Conservation (phyloP, 2,888 invertebrate species). For the Nemotelus pantherinus region DNA sequence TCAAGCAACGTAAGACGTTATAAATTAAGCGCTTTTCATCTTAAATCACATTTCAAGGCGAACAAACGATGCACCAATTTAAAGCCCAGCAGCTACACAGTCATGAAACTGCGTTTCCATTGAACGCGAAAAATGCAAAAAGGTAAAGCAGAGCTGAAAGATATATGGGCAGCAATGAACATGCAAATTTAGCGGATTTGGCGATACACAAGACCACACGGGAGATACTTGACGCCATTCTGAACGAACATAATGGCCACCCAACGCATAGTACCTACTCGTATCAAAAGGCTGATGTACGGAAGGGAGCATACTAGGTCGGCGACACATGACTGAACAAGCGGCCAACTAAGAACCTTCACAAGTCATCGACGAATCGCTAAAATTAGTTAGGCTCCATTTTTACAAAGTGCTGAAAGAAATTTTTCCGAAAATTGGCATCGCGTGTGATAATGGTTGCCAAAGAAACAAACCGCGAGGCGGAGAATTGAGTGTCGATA, state of each 20-base stretch:
- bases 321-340: constrained; percentile 18
- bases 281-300: background rate
- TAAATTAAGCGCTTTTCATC: too few relatives aligned
- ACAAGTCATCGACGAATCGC: constrained; percentile 26
- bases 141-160: constrained; percentile 7
- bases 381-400: constrained; percentile 17
- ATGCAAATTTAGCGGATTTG: constrained; percentile 35
- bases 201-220: constrained; percentile 44
- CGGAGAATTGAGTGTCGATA: too few relatives aligned
- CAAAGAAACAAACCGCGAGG: too few relatives aligned
- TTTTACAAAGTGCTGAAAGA: constrained; percentile 39
- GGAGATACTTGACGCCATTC: constrained; percentile 35
- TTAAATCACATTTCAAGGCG: too few relatives aligned
- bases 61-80: background rate
- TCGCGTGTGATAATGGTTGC: background rate
- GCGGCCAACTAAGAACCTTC: background rate
- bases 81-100: background rate
- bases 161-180: constrained; percentile 32
- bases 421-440: constrained; percentile 33
- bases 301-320: constrained; percentile 14
- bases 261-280: constrained; percentile 6
- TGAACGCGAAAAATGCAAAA: constrained; percentile 21
- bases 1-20: too few relatives aligned
- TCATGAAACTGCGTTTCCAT: background rate
- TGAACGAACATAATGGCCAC: constrained; percentile 23